These are phyloP conservation scores for Tenualosa ilisha DNA, from an alignment of 2,797 vertebrate genomes.

Conservation along the genomic window DNA sequence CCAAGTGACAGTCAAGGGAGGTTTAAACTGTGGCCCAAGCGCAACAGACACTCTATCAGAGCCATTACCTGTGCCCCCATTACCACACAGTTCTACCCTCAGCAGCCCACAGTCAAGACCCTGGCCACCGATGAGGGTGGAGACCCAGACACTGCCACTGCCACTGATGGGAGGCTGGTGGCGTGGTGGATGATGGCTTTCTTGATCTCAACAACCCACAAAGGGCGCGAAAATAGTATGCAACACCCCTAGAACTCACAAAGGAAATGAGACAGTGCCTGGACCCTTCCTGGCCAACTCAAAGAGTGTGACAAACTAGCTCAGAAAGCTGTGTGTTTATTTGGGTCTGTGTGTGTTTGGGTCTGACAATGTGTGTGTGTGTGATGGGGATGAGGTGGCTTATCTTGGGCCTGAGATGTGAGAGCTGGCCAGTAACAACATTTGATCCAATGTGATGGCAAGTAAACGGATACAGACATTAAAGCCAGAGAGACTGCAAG, in stretches of 20 bases:
- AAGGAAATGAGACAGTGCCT: not conserved
- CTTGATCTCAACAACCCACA: not conserved
- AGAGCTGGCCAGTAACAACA: not conserved
- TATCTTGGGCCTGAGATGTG: not conserved
- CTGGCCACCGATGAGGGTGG: not conserved
- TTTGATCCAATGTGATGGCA: not conserved
- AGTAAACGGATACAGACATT: not conserved
- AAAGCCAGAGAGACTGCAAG: not conserved
- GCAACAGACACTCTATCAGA: not conserved
- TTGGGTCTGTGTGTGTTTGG: slow-evolving; percentile 1
- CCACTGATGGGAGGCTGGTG: not conserved
- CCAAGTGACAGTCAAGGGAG: not conserved
- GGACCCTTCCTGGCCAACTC: not conserved
- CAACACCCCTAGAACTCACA: not conserved
- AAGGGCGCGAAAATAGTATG: not conserved
- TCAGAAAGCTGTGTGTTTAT: not conserved
- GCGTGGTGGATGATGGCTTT: not conserved
- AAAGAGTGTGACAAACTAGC: not conserved
- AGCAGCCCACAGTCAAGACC: not conserved
- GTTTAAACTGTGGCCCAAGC: not conserved
- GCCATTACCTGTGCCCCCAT: slow-evolving; percentile 4
- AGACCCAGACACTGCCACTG: not conserved
- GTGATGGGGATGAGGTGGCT: not conserved
- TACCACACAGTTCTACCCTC: not conserved
- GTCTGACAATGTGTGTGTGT: not conserved